Conservation (phyloP, 2,888 invertebrate species). For the Isoperla grammatica region DNA sequence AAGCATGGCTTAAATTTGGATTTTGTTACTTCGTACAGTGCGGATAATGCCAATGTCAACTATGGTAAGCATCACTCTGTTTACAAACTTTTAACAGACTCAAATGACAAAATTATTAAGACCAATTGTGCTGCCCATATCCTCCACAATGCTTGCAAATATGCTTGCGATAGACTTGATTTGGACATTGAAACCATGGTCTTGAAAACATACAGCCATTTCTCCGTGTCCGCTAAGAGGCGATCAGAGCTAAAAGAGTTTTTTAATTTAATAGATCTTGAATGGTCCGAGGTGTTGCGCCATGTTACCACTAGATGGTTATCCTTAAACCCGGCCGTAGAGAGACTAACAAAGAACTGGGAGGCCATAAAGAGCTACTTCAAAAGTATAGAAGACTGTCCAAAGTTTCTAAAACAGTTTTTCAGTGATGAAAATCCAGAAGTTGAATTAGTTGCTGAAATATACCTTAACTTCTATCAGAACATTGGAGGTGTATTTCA, state of each 20-base stretch:
- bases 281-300: not conserved
- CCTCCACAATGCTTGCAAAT: not conserved
- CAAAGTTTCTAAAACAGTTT: not conserved
- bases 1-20: too few relatives aligned
- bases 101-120: too few relatives aligned
- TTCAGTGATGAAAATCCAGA: too few relatives aligned
- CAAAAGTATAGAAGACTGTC: not conserved
- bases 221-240: not conserved
- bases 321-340: not conserved
- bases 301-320: slow-evolving; percentile 2
- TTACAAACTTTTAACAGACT: too few relatives aligned
- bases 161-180: not conserved
- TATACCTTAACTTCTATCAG: too few relatives aligned
- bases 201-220: not conserved
- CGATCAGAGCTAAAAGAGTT: not conserved
- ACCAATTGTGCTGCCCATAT: too few relatives aligned
- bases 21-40: too few relatives aligned
- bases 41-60: too few relatives aligned
- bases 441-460: too few relatives aligned
- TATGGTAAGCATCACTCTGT: too few relatives aligned
- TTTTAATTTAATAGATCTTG: not conserved
- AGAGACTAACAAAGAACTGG: not conserved
- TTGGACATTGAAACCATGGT: not conserved
- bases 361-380: not conserved
- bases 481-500: too few relatives aligned